These are phyloP conservation scores for Hirtodrosophila cameraria DNA, from an alignment of 2,888 invertebrate species.

Conservation along the genomic window DNA sequence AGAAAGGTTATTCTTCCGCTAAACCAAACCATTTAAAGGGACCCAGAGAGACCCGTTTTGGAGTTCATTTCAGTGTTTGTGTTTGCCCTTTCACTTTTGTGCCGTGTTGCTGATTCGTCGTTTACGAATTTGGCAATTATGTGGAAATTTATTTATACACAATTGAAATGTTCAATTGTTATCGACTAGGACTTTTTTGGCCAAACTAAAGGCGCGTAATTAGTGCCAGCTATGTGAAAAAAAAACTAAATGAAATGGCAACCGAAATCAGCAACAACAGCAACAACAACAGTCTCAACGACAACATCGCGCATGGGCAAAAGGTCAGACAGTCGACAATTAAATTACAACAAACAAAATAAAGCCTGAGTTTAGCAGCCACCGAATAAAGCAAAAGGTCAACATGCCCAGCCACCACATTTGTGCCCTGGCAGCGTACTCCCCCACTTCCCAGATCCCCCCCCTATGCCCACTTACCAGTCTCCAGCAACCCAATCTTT, in stretches of 20 bases:
- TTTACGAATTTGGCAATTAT: constrained; percentile 59
- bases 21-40: constrained; percentile 78
- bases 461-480: constrained; percentile 1
- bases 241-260: constrained; percentile 60
- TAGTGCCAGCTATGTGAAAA: constrained; percentile 43
- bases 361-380: constrained; percentile 50
- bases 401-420: constrained; percentile 30
- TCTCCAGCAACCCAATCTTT: neutral
- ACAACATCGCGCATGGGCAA: constrained; percentile 41
- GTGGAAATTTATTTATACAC: constrained; percentile 65
- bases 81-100: constrained; percentile 77
- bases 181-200: constrained; percentile 54
- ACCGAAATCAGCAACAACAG: constrained; percentile 5
- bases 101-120: constrained; percentile 14
- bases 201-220: constrained; percentile 47
- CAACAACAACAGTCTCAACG: constrained; percentile 3
- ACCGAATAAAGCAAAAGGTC: constrained; percentile 50
- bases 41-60: constrained; percentile 22
- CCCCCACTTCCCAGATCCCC: too few species aligned
- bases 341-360: constrained; percentile 69
- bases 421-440: constrained; percentile 18
- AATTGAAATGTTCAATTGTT: constrained; percentile 78
- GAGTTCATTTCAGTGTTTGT: too few species aligned
- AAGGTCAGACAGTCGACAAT: constrained; percentile 73
- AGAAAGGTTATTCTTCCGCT: constrained; percentile 80